A percentile compares a stretch with the other conserved stretches of the same genome.
Conservation (phyloP, 1,140 invertebrate species). For the Sitobion miscanthi region DNA sequence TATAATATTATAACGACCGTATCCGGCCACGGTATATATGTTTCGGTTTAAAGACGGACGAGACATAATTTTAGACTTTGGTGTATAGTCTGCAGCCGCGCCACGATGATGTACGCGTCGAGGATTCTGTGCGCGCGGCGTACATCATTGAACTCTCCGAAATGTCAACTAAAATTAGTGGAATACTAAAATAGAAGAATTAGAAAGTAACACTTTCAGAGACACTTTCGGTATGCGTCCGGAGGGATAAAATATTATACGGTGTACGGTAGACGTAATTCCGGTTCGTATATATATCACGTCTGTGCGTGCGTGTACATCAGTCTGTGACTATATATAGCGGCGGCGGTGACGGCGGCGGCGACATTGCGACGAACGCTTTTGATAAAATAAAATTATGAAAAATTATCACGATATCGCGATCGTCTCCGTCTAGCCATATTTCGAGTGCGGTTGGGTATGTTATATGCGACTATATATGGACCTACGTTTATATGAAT, state of each 20-base stretch:
- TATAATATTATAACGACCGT: background rate
- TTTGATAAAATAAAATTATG: background rate
- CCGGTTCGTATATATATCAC: background rate
- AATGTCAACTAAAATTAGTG: conserved; percentile 41
- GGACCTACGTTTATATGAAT: no score
- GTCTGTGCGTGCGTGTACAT: background rate
- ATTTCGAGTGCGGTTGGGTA: no score
- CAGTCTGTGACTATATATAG: background rate
- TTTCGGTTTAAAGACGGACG: background rate
- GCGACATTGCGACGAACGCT: background rate
- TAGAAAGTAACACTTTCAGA: background rate
- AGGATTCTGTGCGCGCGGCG: background rate
- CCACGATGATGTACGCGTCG: background rate
- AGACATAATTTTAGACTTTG: background rate
- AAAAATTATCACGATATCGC: background rate
- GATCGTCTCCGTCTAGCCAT: background rate
- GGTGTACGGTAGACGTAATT: background rate
- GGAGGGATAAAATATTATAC: background rate
- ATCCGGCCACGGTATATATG: background rate
- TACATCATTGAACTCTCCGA: background rate
- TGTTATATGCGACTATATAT: no score
- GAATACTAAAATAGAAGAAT: conserved; percentile 31
- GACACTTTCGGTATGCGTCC: background rate
- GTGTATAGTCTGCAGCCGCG: background rate
- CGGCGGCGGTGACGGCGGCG: background rate